Evolutionary conservation across 2,113 vertebrate species (phyloP), one percentile per base, ranked within the genome.

Genomic region (Clupea harengus): DNA sequence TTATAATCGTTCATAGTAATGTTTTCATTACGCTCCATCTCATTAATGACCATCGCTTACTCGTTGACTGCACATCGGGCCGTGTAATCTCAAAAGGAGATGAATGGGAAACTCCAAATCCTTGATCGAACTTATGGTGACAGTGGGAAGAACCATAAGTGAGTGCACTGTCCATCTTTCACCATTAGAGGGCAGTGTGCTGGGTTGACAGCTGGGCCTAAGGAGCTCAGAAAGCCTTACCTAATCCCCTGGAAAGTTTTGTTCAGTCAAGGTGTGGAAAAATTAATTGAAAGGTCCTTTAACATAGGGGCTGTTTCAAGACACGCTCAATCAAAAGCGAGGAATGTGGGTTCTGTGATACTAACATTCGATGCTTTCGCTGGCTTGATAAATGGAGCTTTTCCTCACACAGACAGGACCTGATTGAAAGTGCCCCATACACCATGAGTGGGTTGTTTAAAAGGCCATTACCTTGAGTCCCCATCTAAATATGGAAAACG

Each of bases 191-290:
- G 92, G 92, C 86, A 85, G 32, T 88, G 86, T 90, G 49, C 49
- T 50, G 64, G 80, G 92, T 82, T 57, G 67, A 83, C 50, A 11
- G 20, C 0, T 0, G 45, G 78, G 39, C 22, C 7, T 81, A 81
- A 83, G 84, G 39, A 17, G 45, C 60, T 86, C 44, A 83, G 4
- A 72, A 91, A 82, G 88, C 88, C 92, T 93, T 91, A 89, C 92
- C 93, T 92, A 90, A 93, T 87, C 89, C 89, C 86, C 54, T 93
- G 93, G 92, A 93, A 94, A 91, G 86, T 91, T 93, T 92, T 91
- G 89, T 91, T 92, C 91, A 90, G 88, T 91, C 86, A 72, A 90
- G 90, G 89, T 90, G 90, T 88, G 91, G 92, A 94, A 92, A 93
- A 89, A 83, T 91, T 85, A 91, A 92, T 91, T 50, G 57, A 64